Percentiles rank a stretch among this genome's conserved stretches.
phyloP scores from a whole-genome alignment of 2,888 invertebrate species.

The Anthoptus insignis region DNA sequence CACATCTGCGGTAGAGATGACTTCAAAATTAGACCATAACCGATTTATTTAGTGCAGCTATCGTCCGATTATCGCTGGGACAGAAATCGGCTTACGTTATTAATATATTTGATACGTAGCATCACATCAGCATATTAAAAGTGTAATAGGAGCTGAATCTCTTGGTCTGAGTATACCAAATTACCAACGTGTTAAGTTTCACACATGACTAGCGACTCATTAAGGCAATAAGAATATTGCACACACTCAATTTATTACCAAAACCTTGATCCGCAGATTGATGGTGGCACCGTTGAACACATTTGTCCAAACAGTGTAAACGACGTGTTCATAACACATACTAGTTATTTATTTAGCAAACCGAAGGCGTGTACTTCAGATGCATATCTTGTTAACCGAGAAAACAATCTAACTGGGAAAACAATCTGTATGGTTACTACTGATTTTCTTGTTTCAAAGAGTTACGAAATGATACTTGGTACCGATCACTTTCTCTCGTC shows the following conservation, averaged over 20 bases:
- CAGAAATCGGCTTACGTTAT: too few relatives aligned
- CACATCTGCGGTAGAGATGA: too few relatives aligned
- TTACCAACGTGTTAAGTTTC: background rate
- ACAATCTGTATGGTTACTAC: constrained; percentile 24
- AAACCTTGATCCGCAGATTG: constrained; percentile 44
- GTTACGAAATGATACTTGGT: constrained; percentile 74
- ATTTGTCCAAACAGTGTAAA: constrained; percentile 23
- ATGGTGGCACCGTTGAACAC: constrained; percentile 27
- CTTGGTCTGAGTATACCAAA: background rate
- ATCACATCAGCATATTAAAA: too few relatives aligned
- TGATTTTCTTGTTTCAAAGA: constrained; percentile 69
- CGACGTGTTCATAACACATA: constrained; percentile 38
- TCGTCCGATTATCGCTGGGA: too few relatives aligned
- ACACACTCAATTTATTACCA: constrained; percentile 36
- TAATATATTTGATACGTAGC: too few relatives aligned
- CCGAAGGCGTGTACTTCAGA: constrained; percentile 18
- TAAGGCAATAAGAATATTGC: constrained; percentile 37
- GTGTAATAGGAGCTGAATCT: too few relatives aligned
- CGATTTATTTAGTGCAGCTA: too few relatives aligned
- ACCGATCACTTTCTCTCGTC: constrained; percentile 73
- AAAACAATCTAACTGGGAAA: constrained; percentile 25
- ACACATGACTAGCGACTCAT: constrained; percentile 32
- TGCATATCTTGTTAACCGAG: constrained; percentile 15
- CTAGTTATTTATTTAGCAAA: constrained; percentile 32
- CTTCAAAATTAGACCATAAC: too few relatives aligned